These are phyloP conservation scores for Corythoichthys intestinalis DNA, from an alignment of 2,113 vertebrate species.

Conservation along the genomic window DNA sequence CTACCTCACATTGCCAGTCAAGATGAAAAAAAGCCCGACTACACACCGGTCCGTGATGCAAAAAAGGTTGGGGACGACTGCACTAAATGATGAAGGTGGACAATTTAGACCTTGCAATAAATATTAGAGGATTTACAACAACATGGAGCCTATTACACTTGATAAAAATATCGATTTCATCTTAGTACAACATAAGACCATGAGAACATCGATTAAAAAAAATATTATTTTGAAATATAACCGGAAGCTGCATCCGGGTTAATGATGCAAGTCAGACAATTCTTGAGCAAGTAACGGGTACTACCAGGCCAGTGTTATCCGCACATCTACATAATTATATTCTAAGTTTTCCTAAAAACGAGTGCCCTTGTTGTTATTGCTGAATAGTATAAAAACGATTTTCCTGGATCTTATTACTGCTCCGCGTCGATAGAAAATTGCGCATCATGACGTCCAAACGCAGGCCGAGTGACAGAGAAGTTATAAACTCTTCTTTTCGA, in stretches of 20 bases:
- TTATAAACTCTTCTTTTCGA: background rate
- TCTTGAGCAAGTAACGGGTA: slow-evolving; percentile 49
- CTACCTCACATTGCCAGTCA: no score
- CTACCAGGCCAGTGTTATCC: slow-evolving; percentile 18
- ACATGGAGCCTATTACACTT: no score
- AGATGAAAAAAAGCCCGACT: no score
- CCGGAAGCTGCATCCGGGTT: background rate
- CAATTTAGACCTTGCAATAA: no score
- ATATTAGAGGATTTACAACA: no score
- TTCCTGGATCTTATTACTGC: background rate
- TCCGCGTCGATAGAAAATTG: background rate
- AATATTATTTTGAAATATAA: slow-evolving; percentile 36
- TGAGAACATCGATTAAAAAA: no score
- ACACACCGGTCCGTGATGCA: no score
- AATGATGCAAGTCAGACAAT: background rate
- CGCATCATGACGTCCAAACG: slow-evolving; percentile 50
- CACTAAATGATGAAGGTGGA: no score
- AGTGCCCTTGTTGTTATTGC: background rate
- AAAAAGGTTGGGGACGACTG: no score
- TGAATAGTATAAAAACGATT: background rate
- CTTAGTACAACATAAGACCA: no score
- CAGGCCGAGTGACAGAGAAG: slow-evolving; percentile 43
- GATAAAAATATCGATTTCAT: no score
- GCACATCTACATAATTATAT: background rate
- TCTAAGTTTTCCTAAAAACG: slow-evolving; percentile 8